Percentiles rank a stretch among this genome's conserved stretches.
Evolutionary conservation across 1,140 invertebrate genomes (phyloP).

Genomic region (Ladona fulva): DNA sequence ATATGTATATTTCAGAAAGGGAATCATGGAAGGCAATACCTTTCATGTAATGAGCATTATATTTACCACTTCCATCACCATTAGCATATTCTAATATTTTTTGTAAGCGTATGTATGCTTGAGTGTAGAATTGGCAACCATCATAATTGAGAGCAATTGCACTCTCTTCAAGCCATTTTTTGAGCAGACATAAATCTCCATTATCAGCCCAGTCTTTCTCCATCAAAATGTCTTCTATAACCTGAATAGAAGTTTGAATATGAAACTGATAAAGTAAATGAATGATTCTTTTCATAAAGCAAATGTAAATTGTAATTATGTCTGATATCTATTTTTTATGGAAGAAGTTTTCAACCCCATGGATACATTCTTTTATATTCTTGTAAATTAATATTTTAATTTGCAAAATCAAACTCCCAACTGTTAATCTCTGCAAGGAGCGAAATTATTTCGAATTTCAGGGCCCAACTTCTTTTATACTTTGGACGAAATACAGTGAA

Average conservation of each 20-base stretch:
- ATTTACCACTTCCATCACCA: conserved; percentile 28
- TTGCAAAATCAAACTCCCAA: too few relatives aligned
- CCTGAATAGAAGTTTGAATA: conserved; percentile 33
- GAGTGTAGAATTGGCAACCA: conserved; percentile 63
- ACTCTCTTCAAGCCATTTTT: conserved; percentile 53
- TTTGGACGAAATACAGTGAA: too few relatives aligned
- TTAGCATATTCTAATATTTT: conserved; percentile 29
- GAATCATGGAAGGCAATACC: too few relatives aligned
- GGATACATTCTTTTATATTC: too few relatives aligned
- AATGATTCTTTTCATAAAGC: not conserved
- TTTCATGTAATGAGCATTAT: not conserved
- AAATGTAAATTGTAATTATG: conserved; percentile 18
- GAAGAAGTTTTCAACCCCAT: too few relatives aligned
- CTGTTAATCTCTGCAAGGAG: too few relatives aligned
- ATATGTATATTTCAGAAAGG: too few relatives aligned
- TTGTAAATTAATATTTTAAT: too few relatives aligned
- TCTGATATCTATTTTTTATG: too few relatives aligned
- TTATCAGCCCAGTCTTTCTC: conserved; percentile 28
- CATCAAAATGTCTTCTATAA: conserved; percentile 54
- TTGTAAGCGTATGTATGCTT: conserved; percentile 46
- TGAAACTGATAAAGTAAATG: not conserved
- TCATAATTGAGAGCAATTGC: conserved; percentile 60
- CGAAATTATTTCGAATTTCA: too few relatives aligned
- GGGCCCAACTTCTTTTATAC: too few relatives aligned
- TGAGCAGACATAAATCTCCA: conserved; percentile 39